Evolutionary conservation across 2,113 vertebrate genomes (phyloP).

Genomic region (Nannobrachium achirus): DNA sequence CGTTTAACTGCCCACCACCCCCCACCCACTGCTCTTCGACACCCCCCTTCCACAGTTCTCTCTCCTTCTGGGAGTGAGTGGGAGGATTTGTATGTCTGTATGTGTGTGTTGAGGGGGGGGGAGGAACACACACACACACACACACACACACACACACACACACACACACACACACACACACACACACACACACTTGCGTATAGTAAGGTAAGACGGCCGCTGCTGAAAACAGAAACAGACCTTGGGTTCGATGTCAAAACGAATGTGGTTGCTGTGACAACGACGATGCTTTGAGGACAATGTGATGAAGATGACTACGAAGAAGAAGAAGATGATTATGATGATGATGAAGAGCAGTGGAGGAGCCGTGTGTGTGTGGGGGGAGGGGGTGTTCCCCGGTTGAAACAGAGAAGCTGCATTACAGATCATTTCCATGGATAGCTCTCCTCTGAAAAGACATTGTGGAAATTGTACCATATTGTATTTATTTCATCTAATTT

Average conservation of each 20-base stretch:
- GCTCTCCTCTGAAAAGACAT: conserved; percentile 84
- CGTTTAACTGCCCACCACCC: conserved; percentile 73
- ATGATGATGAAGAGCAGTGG: conserved; percentile 68
- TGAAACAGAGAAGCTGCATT: conserved; percentile 70
- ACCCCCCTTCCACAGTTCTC: conserved; percentile 36
- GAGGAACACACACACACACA: too few species aligned
- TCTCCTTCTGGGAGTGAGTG: conserved; percentile 13
- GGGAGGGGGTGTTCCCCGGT: conserved; percentile 59
- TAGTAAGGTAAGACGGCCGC: conserved; percentile 59
- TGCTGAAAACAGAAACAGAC: conserved; percentile 51
- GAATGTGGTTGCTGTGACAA: conserved; percentile 44
- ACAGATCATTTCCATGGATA: conserved; percentile 72
- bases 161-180: conserved; percentile 24
- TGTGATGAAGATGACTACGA: conserved; percentile 20
- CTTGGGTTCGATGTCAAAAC: conserved; percentile 48
- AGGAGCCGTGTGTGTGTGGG: conserved; percentile 50
- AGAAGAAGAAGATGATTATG: conserved; percentile 33
- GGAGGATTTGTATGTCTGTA: conserved; percentile 36
- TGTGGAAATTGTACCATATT: conserved; percentile 94
- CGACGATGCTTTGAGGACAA: conserved; percentile 45
- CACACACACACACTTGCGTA: conserved; percentile 51
- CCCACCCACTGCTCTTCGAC: conserved; percentile 60
- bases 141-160: neutral
- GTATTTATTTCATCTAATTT: conserved; percentile 96
- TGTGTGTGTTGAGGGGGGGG: conserved; percentile 42